A percentile compares a stretch with the other conserved stretches of the same genome.
Evolutionary conservation across 2,888 invertebrate genomes (phyloP).

Genomic region (Melanophora roralis): DNA sequence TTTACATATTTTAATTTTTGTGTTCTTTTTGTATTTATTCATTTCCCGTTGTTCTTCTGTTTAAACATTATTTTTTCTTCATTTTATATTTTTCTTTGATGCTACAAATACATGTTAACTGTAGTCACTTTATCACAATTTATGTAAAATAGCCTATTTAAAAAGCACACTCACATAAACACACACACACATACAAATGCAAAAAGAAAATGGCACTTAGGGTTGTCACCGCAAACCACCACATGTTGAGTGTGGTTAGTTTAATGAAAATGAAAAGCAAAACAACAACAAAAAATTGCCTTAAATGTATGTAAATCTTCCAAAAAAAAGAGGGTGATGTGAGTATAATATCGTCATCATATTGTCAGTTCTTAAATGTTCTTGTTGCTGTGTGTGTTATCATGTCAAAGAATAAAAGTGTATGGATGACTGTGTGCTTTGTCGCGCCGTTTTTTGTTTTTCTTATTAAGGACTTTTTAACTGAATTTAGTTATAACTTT

Average conservation of each 20-base stretch:
- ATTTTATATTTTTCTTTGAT: neutral
- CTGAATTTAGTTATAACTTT: neutral
- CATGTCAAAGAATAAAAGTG: neutral
- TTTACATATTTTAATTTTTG: neutral
- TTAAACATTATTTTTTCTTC: neutral
- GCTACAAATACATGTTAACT: neutral
- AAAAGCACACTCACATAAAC: neutral
- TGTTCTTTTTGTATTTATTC: neutral
- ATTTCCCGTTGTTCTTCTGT: no score
- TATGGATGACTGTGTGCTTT: neutral
- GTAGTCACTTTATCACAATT: neutral
- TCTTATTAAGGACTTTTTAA: neutral
- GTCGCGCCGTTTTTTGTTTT: conserved; percentile 1
- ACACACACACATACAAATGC: neutral
- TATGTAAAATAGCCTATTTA: neutral
- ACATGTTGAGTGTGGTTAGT: conserved; percentile 66
- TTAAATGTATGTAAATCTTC: neutral
- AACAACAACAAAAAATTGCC: neutral
- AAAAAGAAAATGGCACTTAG: no score
- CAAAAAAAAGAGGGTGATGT: neutral
- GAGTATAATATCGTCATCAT: neutral
- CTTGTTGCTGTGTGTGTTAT: neutral
- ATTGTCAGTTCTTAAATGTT: neutral
- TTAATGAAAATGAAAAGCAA: neutral
- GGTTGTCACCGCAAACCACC: conserved; percentile 39